A percentile compares a stretch with the other conserved stretches of the same genome.
phyloP scores from a whole-genome alignment of 2,888 invertebrate species.

The Microctonus brassicae region DNA sequence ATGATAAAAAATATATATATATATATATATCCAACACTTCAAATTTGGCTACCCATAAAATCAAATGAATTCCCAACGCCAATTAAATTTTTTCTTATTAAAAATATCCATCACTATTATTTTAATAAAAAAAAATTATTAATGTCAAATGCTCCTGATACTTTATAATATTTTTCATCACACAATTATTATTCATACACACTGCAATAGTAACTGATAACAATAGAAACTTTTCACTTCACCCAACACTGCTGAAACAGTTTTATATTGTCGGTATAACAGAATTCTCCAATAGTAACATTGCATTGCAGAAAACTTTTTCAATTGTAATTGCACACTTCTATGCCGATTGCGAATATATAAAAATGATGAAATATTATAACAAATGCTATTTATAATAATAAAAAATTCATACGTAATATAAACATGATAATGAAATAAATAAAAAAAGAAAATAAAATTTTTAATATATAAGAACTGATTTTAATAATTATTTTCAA shows the following conservation, averaged over 20 bases:
- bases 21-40: not conserved
- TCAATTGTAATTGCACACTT: conserved; percentile 1
- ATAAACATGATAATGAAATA: too few species aligned
- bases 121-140: not conserved
- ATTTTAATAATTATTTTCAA: not conserved
- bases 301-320: conserved; percentile 11
- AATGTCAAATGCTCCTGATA: not conserved
- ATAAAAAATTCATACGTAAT: not conserved
- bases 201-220: not conserved
- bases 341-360: conserved; percentile 3
- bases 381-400: not conserved
- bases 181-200: not conserved
- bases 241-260: conserved; percentile 1
- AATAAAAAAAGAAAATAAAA: not conserved
- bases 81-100: not conserved
- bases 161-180: not conserved
- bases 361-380: not conserved
- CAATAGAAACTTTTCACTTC: conserved; percentile 18
- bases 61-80: not conserved
- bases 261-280: conserved; percentile 1
- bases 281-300: conserved; percentile 17
- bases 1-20: not conserved
- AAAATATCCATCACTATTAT: not conserved
- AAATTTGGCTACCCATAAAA: not conserved
- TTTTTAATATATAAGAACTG: too few species aligned